phyloP scores from a whole-genome alignment of 2,888 invertebrate species.

The Hypomecis punctinalis region DNA sequence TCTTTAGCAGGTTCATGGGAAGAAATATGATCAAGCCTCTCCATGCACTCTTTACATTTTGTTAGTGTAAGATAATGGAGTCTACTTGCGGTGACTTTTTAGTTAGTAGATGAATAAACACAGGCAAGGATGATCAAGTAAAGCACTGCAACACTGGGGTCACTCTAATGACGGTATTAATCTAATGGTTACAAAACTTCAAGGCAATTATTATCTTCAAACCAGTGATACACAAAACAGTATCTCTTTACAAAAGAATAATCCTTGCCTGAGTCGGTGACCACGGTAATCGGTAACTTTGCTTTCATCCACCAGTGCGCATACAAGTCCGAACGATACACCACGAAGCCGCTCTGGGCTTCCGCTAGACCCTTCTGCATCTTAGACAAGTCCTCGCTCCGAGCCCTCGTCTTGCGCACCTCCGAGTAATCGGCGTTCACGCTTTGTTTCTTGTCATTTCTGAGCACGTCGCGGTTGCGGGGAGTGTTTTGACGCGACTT shows the following conservation, averaged over 20 bases:
- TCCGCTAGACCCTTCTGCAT: conserved; percentile 73
- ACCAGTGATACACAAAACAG: conserved; percentile 83
- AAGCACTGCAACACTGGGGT: conserved; percentile 85
- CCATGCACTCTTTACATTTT: conserved; percentile 72
- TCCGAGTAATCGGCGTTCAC: conserved; percentile 50
- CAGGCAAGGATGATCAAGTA: conserved; percentile 86
- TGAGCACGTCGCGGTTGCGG: conserved; percentile 69
- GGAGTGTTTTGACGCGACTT: conserved; percentile 65
- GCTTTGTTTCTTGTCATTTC: conserved; percentile 55
- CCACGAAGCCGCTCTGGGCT: conserved; percentile 77
- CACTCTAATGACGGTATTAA: conserved; percentile 79
- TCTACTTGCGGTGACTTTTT: conserved; percentile 76
- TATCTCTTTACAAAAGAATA: conserved; percentile 84
- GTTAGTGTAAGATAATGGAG: conserved; percentile 73
- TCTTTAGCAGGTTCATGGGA: conserved; percentile 45
- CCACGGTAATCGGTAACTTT: conserved; percentile 88
- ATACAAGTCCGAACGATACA: conserved; percentile 93
- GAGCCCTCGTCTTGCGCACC: conserved; percentile 72
- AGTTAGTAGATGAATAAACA: conserved; percentile 84
- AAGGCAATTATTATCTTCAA: conserved; percentile 81
- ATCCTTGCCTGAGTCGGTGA: conserved; percentile 86
- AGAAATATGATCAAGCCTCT: conserved; percentile 68
- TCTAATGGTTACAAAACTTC: conserved; percentile 82
- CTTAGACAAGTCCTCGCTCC: conserved; percentile 80
- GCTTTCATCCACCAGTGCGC: conserved; percentile 98